phyloP scores from a whole-genome alignment of 2,797 vertebrate species.

The Coluber constrictor region DNA sequence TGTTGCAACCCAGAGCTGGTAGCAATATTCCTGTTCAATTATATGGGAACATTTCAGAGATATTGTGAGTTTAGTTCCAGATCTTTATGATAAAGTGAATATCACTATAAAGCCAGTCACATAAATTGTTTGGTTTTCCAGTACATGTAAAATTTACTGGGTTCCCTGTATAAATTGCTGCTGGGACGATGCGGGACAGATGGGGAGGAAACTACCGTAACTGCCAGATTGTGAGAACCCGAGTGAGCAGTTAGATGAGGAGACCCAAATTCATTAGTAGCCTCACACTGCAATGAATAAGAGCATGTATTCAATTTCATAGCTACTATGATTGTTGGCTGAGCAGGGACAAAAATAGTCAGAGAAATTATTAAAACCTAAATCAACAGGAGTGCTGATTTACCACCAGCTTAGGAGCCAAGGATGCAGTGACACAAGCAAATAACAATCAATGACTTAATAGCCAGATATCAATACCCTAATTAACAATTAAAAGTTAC shows the following conservation, averaged over 20 bases:
- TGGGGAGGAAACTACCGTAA: background rate
- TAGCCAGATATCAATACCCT: background rate
- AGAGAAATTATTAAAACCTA: background rate
- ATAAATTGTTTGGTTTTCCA: background rate
- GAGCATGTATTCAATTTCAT: background rate
- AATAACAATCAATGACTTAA: background rate
- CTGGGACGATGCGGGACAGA: background rate
- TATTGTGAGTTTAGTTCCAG: background rate
- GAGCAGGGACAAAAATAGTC: background rate
- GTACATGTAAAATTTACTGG: background rate
- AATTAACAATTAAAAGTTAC: background rate
- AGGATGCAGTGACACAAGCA: background rate
- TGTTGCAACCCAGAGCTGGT: background rate
- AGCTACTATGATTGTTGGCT: background rate
- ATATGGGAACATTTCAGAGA: background rate
- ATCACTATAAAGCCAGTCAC: background rate
- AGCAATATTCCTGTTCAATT: conserved; percentile 10
- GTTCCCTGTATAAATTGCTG: background rate
- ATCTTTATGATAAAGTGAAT: background rate
- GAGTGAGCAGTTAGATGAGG: background rate
- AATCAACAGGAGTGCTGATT: background rate
- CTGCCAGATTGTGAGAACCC: background rate
- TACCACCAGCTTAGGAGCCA: background rate
- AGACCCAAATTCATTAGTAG: background rate
- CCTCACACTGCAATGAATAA: background rate